Evolutionary conservation across 2,113 vertebrate genomes (phyloP), one percentile per base, ranked within the genome.

Genomic region (Abramis brama): DNA sequence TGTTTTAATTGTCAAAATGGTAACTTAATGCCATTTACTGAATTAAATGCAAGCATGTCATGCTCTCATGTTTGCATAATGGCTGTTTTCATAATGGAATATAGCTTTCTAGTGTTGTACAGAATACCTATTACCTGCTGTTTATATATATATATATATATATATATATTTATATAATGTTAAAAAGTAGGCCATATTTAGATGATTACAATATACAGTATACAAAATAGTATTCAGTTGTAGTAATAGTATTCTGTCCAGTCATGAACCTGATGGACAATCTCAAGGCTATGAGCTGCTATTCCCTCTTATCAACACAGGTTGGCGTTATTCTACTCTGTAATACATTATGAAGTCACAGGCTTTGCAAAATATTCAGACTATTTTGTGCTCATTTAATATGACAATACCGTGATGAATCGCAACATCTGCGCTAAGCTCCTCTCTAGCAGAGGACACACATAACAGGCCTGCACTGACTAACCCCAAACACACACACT

Each of bases 241-340:
- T 43, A 43, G 39, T 43, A 43, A 43, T 43, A 43, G 43, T 43
- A 9, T 9, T 43, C 43, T 43, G 43, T 2, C 43, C 68, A 66
- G 30, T 12, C 13, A 13, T 83, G 66, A 45, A 13, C 23, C 19
- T 43, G 15, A 33, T 36, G 30, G 33, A 68, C 64, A 5, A 12
- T 71, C 47, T n/a, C 43, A 7, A 10, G 25, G n/a, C 23, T 82
- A 21, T 17, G 52, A 59, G 19, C 13, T 88, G 79, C 64, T 64
- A 33, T 83, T 43, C 62, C 27, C 23, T 27, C 5, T 39, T 62
- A 19, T 81, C 4, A 64, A 23, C 87, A 83, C 73, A 55, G 9
- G 79, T n/a, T 8, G 79, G 78, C 25, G 59, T 70, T 81, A 30
- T 52, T 82, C 39, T 73, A 12, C 52, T 2, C 27, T 81, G 43